phyloP scores from a whole-genome alignment of 2,113 vertebrate species.

The Shinisaurus crocodilurus region DNA sequence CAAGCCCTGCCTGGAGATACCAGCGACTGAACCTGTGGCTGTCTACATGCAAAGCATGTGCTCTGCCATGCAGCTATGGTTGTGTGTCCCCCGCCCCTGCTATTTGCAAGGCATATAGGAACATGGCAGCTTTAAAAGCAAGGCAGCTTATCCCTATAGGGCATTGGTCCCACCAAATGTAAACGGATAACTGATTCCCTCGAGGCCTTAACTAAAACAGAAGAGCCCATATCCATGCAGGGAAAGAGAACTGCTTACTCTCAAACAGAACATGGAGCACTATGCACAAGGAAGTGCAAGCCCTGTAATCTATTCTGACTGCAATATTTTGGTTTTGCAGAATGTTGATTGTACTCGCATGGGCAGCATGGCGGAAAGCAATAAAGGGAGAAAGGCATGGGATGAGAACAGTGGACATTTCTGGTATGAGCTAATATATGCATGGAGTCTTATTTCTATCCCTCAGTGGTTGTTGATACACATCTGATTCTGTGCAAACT shows the following conservation, averaged over 20 bases:
- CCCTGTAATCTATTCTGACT: not conserved
- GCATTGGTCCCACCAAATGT: not conserved
- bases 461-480: not conserved
- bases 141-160: not conserved
- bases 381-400: not conserved
- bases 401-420: not conserved
- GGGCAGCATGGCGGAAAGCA: not conserved
- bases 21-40: too few species aligned
- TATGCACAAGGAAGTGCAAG: not conserved
- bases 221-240: not conserved
- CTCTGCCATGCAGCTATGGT: not conserved
- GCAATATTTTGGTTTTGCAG: not conserved
- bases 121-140: not conserved
- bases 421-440: not conserved
- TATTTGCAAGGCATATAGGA: not conserved
- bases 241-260: not conserved
- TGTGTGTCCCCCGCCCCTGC: too few species aligned
- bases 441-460: not conserved
- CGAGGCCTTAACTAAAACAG: not conserved
- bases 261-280: not conserved
- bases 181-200: not conserved
- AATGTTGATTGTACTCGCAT: not conserved
- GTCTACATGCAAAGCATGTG: too few species aligned
- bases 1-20: too few species aligned
- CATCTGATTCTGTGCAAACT: not conserved